Base-by-base conservation (phyloP, 23 tunicate genomes). In the Corella eumyota region DNA sequence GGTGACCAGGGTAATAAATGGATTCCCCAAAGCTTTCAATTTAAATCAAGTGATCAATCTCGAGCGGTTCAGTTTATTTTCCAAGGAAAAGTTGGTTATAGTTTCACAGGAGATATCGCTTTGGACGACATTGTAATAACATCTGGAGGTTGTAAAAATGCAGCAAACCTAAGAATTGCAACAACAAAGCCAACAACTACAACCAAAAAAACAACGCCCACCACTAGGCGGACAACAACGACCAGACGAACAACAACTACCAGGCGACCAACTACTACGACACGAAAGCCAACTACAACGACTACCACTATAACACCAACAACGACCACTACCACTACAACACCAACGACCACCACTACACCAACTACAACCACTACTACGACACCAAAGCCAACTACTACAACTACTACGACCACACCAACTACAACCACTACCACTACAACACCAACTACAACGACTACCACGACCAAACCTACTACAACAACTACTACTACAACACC, bases 61-160 rank as follows among this genome's bases (percentile, higher is more conserved):
- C 31, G 49, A 33, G 57, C 63, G 34, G 95, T 85, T 9, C 56
- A 67, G 45, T 61, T 85, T 36, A 50, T 70, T 29, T 65, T 88
- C 28, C 73, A 71, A 61, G 96, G 88, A 34, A 68, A n/a, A 40
- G 50, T 88, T 40, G 96, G 96, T 21, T 68, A 75, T 25, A 88
- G 78, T 32, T 88, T 88, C 63, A 88, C 96, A 5, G 79, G 96
- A 54, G 96, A 88, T 47, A 62, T 83, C 38, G 96, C 96, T 24
- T 23, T 88, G 29, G 96, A 88, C 54, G 96, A 88, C 38, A 40
- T 88, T 22, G 6, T 52, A 3, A 59, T 85, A 13, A 61, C 70
- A 11, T 63, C 70, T 24, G 94, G 94, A 32, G 27, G 29, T 2
- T 80, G 90, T 59, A 58, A 35, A 15, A 72, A 50, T 1, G n/a